phyloP scores from a whole-genome alignment of 2,797 vertebrate genomes.

The Crenichthys baileyi region DNA sequence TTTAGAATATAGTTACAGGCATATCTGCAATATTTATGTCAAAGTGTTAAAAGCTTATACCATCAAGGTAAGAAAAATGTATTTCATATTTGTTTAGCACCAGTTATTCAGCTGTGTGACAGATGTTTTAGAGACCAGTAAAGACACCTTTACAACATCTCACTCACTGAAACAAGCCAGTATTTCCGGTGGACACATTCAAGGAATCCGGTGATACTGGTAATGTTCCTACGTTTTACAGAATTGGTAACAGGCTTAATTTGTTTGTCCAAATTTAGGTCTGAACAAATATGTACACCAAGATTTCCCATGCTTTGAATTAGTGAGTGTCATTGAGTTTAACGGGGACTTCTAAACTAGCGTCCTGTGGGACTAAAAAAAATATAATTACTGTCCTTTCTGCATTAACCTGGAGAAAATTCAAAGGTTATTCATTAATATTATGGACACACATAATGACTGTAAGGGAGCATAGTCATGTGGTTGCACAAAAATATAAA shows the following conservation, averaged over 20 bases:
- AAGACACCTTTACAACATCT: no score
- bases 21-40: background rate
- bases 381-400: background rate
- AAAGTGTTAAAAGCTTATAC: background rate
- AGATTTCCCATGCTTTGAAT: no score
- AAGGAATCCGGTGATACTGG: no score
- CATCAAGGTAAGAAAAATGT: background rate
- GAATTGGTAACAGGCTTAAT: no score
- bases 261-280: no score
- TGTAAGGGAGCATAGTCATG: background rate
- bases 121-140: no score
- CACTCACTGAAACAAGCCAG: no score
- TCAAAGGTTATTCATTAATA: background rate
- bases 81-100: no score
- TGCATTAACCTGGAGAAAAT: background rate
- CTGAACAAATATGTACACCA: no score
- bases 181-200: no score
- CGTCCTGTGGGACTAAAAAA: background rate
- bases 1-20: background rate
- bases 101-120: no score
- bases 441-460: background rate
- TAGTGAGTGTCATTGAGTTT: background rate
- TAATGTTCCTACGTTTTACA: no score
- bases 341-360: background rate
- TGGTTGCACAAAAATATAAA: background rate